Base-by-base conservation (phyloP, 1,140 invertebrate genomes). In the Zaprionus taronus region DNA sequence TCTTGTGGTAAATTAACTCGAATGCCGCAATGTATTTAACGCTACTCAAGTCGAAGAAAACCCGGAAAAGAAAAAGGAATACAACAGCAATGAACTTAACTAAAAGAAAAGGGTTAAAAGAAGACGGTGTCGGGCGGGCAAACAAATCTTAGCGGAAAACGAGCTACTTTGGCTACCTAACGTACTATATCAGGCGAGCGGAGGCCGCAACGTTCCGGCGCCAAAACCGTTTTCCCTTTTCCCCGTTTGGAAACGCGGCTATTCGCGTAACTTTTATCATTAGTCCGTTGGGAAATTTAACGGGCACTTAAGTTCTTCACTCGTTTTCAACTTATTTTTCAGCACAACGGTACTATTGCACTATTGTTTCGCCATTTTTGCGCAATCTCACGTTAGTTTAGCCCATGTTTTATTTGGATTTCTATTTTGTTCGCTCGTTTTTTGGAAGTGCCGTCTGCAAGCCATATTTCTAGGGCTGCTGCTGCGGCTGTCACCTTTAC, bases 221-320 rank as follows among this genome's bases (percentile, higher is more conserved):
- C 47, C 22, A 12, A 51, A 49, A 22, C 5, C 20, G 17, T 51
- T 24, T 51, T 36, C 11, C 24, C 36, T 12, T 12, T 31, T 2
- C 17, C 20, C 17, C 17, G 17, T 41, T 56, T 71, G 61, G 58
- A 22, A 78, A 47, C 61, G 62, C 58, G 63, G 70, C 77, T 64
- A 81, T 79, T 76, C 81, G 85, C 85, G 85, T 89, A 89, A 89
- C 85, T 89, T 89, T 89, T 89, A 89, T 89, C 85, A 89, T 89
- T 89, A 89, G 85, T 84, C 85, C 85, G 81, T 17, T 89, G 85
- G 85, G 85, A 89, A 89, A 89, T 89, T 89, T 89, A 89, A 89
- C 85, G 85, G 85, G 85, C 85, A 89, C 85, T 89, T 89, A 89
- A 90, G 85, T 89, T 84, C 80, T 84, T 77, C 76, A 90, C 79